Conservation (phyloP, 2,888 invertebrate genomes). For the Orthonychiurus folsomi region DNA sequence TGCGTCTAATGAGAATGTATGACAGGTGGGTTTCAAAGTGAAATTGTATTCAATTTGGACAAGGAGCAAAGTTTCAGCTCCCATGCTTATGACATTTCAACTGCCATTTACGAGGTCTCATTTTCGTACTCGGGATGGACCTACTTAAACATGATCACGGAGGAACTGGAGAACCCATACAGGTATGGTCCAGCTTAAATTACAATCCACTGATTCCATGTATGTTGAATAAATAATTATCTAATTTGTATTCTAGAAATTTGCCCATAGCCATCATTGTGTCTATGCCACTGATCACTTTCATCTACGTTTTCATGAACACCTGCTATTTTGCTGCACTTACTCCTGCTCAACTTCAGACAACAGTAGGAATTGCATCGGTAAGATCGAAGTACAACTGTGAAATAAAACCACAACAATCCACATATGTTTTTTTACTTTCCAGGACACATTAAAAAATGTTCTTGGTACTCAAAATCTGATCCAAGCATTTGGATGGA, state of each 20-base stretch:
- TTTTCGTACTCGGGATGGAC: slow-evolving; percentile 21
- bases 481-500: slow-evolving; percentile 7
- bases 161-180: slow-evolving; percentile 18
- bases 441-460: slow-evolving; percentile 13
- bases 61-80: background rate
- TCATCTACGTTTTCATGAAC: slow-evolving; percentile 19
- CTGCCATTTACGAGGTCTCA: slow-evolving; percentile 15
- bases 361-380: slow-evolving; percentile 13
- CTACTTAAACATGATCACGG: slow-evolving; percentile 18
- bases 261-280: slow-evolving; percentile 10
- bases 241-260: slow-evolving; percentile 5
- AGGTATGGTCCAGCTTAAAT: too few relatives aligned
- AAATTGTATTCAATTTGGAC: too few relatives aligned
- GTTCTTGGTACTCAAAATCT: background rate
- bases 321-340: slow-evolving; percentile 19
- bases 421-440: too few relatives aligned
- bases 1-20: too few relatives aligned
- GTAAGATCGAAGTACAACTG: too few relatives aligned
- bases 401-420: too few relatives aligned
- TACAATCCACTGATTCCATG: background rate
- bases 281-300: slow-evolving; percentile 15
- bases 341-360: slow-evolving; percentile 5
- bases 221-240: background rate
- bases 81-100: background rate
- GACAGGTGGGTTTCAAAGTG: background rate